These are phyloP conservation scores for Serilophus lunatus DNA, from an alignment of 2,113 vertebrate genomes.

Conservation along the genomic window DNA sequence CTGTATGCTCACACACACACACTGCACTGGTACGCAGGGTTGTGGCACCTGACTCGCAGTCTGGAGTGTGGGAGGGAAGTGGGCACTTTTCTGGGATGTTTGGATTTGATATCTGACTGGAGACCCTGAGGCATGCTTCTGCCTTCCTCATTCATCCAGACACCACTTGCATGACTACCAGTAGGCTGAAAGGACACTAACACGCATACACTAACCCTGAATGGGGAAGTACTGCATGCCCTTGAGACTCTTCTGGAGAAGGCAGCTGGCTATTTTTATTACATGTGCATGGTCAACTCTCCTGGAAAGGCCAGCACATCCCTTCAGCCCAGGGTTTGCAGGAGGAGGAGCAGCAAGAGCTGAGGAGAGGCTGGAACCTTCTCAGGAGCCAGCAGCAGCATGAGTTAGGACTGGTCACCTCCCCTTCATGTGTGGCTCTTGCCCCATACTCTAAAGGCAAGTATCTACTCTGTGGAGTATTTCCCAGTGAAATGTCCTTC, in stretches of 20 bases:
- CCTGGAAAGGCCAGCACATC: background rate
- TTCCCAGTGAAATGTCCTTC: background rate
- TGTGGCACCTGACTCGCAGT: rapidly evolving
- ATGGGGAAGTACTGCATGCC: background rate
- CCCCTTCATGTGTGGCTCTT: rapidly evolving
- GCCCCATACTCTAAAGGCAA: background rate
- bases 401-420: background rate
- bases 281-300: background rate
- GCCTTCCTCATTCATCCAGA: background rate
- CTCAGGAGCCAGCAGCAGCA: background rate
- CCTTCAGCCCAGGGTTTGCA: background rate
- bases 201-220: background rate
- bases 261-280: background rate
- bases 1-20: background rate
- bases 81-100: background rate
- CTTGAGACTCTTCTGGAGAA: background rate
- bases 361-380: background rate
- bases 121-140: background rate
- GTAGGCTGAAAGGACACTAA: background rate
- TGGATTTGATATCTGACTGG: background rate
- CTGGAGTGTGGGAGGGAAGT: rapidly evolving
- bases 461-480: background rate
- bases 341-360: background rate
- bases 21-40: background rate
- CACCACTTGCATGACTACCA: background rate